Conservation (phyloP, 2,888 invertebrate species). For the Carabus problematicus region DNA sequence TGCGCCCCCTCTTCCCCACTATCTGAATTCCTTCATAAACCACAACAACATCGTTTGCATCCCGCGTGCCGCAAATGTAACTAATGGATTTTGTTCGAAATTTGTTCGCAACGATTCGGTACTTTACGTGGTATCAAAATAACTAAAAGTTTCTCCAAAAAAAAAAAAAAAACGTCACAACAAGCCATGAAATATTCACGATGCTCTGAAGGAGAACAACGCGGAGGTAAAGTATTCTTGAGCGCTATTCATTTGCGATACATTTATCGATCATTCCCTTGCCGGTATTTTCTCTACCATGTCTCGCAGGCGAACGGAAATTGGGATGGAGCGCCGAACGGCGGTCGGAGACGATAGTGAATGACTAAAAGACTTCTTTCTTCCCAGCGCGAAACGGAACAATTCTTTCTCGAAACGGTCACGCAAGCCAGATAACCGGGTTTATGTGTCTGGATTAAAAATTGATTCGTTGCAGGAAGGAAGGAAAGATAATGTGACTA, state of each 20-base stretch:
- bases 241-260: constrained; percentile 15
- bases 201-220: constrained; percentile 3
- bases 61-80: constrained; percentile 26
- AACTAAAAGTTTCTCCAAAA: constrained; percentile 18
- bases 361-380: constrained; percentile 2
- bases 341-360: not conserved
- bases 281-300: not conserved
- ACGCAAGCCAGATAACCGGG: constrained; percentile 10
- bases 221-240: not conserved
- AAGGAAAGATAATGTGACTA: not conserved
- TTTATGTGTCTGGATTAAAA: constrained; percentile 15
- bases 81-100: constrained; percentile 42
- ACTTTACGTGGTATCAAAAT: constrained; percentile 31
- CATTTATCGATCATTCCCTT: constrained; percentile 3
- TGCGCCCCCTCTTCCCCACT: too few species aligned
- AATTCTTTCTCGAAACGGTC: not conserved
- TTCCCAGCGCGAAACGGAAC: not conserved
- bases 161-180: constrained; percentile 26
- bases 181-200: constrained; percentile 35
- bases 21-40: too few species aligned
- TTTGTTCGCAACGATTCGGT: constrained; percentile 32
- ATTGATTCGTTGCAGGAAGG: constrained; percentile 6
- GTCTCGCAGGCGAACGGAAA: not conserved
- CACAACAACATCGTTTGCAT: too few species aligned
- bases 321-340: not conserved